Conservation (phyloP, 2,113 vertebrate species). For the Dryoscopus gambensis region DNA sequence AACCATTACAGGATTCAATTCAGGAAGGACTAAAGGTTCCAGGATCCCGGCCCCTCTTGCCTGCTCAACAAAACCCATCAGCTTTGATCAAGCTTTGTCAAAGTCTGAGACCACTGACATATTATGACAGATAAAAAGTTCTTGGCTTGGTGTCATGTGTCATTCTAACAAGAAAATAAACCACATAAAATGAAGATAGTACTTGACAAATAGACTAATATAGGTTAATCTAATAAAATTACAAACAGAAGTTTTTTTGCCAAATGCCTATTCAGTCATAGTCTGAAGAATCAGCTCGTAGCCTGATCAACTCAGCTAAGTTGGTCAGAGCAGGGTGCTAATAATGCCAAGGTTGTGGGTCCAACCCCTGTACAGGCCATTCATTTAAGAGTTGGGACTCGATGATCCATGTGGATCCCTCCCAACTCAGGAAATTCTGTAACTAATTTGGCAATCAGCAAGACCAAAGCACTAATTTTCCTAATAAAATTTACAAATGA, state of each 20-base stretch:
- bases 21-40: background rate
- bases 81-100: background rate
- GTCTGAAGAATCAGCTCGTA: background rate
- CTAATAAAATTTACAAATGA: background rate
- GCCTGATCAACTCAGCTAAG: background rate
- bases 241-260: background rate
- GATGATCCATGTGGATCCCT: accelerated
- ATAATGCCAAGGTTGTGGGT: background rate
- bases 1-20: background rate
- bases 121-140: background rate
- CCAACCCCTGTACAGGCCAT: background rate
- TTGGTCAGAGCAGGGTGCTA: background rate
- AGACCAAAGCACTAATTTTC: background rate
- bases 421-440: background rate
- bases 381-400: background rate
- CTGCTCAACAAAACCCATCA: background rate
- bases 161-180: background rate
- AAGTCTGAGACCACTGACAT: background rate
- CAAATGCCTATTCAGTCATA: background rate
- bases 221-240: background rate
- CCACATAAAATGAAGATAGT: background rate
- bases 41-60: background rate
- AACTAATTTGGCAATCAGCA: background rate
- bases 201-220: background rate
- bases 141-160: background rate